Percentiles rank a stretch among this genome's conserved stretches.
These are phyloP conservation scores for Aphodius sticticus DNA, from an alignment of 2,888 invertebrate genomes.

Conservation along the genomic window DNA sequence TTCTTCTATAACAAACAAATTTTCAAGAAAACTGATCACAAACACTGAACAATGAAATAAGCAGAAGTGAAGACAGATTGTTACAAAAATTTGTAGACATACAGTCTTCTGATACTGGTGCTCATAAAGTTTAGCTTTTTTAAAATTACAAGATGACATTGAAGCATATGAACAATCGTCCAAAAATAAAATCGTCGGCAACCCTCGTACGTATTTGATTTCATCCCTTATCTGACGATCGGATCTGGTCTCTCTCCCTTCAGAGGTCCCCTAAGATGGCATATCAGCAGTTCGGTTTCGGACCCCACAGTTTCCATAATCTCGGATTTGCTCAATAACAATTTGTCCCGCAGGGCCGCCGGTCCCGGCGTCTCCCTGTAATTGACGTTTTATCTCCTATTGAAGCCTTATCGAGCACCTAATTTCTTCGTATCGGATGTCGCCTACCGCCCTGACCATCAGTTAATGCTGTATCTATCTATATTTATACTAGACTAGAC, in stretches of 20 bases:
- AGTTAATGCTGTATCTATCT: not conserved
- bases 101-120: too few species aligned
- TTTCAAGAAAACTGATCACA: too few species aligned
- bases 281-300: conserved; percentile 9
- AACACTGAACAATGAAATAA: too few species aligned
- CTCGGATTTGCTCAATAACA: conserved; percentile 31
- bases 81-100: too few species aligned
- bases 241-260: not conserved
- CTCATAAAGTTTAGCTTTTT: too few species aligned
- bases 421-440: conserved; percentile 8
- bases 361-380: conserved; percentile 13
- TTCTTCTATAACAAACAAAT: too few species aligned
- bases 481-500: not conserved
- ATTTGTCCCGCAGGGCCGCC: conserved; percentile 25
- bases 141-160: too few species aligned
- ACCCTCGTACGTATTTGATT: not conserved
- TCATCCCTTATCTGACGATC: not conserved
- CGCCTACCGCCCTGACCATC: not conserved
- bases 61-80: too few species aligned
- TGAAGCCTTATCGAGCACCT: conserved; percentile 22
- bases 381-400: conserved; percentile 33
- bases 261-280: not conserved
- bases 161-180: too few species aligned
- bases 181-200: too few species aligned
- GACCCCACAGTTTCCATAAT: conserved; percentile 24